Conservation (phyloP, 2,113 vertebrate genomes). For the Rissa tridactyla region DNA sequence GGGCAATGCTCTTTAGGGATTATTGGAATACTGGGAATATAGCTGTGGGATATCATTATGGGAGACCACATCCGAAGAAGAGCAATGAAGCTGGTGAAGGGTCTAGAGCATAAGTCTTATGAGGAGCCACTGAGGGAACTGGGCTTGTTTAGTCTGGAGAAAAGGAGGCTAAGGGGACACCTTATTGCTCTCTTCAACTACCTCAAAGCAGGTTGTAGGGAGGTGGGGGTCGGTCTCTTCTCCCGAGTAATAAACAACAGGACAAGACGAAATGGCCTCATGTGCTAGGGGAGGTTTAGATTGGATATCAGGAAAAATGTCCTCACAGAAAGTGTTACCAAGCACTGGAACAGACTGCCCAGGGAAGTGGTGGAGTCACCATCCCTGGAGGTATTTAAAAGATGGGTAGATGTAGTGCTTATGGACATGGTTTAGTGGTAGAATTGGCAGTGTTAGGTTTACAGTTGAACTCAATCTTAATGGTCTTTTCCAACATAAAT, state of each 20-base stretch:
- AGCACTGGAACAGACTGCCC: neutral
- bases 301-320: neutral
- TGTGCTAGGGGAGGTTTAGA: no score
- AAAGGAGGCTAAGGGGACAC: neutral
- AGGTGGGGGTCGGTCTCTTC: neutral
- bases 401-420: neutral
- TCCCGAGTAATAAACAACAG: neutral
- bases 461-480: neutral
- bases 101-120: neutral
- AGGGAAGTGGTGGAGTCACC: neutral
- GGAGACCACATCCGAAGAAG: neutral
- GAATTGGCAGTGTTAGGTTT: neutral
- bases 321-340: neutral
- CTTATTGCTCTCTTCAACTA: neutral
- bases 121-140: neutral
- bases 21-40: neutral
- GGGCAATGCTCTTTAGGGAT: neutral
- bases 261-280: neutral
- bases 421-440: neutral
- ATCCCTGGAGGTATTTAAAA: neutral
- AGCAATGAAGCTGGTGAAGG: rapidly evolving
- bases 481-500: neutral
- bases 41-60: neutral
- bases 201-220: neutral
- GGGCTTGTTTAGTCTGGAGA: neutral